Percentiles rank a stretch among this genome's conserved stretches.
Evolutionary conservation across 2,888 invertebrate species (phyloP).

Genomic region (Volucella inanis): DNA sequence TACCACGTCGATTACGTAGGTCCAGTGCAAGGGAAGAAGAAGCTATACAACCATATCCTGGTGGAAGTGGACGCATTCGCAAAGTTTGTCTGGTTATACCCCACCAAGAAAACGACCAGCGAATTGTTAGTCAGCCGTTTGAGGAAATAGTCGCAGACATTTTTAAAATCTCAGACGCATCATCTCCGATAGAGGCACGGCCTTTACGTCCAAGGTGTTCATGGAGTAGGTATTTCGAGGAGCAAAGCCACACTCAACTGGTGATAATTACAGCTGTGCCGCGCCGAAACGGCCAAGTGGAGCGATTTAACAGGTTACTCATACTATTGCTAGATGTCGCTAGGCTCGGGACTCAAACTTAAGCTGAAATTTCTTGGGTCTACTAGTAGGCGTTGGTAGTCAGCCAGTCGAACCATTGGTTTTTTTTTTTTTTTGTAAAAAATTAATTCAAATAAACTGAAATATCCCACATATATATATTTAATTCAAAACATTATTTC

Average conservation of each 20-base stretch:
- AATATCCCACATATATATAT: no score
- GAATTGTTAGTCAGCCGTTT: neutral
- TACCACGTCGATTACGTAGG: neutral
- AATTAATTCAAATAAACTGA: no score
- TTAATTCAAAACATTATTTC: no score
- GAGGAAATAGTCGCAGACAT: neutral
- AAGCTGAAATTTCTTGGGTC: no score
- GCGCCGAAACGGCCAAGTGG: accelerated
- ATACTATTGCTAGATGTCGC: neutral
- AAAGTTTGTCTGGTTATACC: neutral
- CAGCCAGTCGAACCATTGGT: no score
- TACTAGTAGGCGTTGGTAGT: no score
- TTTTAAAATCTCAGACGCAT: no score
- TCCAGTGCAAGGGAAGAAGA: neutral
- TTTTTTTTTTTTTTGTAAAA: no score
- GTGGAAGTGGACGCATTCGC: neutral
- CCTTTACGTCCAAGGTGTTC: no score
- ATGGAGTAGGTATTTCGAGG: neutral
- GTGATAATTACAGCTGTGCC: neutral
- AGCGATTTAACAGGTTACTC: accelerated
- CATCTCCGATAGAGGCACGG: no score
- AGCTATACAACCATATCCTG: neutral
- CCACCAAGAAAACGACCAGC: neutral
- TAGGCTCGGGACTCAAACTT: no score
- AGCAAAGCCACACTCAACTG: neutral